A percentile compares a stretch with the other conserved stretches of the same genome.
Conservation (phyloP, 2,113 vertebrate genomes). For the Cyphotilapia sp. region DNA sequence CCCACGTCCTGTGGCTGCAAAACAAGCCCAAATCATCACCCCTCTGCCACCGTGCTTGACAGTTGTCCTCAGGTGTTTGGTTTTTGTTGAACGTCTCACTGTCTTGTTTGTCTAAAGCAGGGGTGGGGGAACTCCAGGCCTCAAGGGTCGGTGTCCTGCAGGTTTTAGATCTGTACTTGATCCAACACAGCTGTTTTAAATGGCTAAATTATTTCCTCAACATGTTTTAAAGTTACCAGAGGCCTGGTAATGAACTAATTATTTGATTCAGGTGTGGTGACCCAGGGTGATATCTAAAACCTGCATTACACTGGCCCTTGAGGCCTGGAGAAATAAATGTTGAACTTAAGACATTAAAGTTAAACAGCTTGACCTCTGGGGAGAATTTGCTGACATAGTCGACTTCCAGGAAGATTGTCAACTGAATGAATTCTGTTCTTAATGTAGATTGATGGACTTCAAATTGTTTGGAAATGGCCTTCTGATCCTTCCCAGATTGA, state of each 20-base stretch:
- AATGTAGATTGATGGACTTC: neutral
- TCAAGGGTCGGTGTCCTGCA: neutral
- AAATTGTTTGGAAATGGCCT: neutral
- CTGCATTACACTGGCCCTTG: neutral
- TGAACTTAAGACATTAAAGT: neutral
- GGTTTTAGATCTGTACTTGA: neutral
- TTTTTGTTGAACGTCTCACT: neutral
- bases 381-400: neutral
- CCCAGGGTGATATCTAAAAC: neutral
- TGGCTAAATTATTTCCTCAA: neutral
- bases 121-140: neutral
- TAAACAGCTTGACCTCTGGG: neutral
- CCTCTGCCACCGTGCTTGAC: neutral
- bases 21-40: neutral
- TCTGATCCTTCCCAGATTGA: neutral
- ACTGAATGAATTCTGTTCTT: neutral
- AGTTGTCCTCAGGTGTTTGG: neutral
- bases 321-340: neutral
- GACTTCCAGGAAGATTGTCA: neutral
- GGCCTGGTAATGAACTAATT: neutral
- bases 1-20: neutral
- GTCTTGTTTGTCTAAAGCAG: neutral
- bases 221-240: neutral
- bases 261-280: neutral
- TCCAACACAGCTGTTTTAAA: neutral